Evolutionary conservation across 2,888 invertebrate species (phyloP).

Genomic region (Drosophila anceps): DNA sequence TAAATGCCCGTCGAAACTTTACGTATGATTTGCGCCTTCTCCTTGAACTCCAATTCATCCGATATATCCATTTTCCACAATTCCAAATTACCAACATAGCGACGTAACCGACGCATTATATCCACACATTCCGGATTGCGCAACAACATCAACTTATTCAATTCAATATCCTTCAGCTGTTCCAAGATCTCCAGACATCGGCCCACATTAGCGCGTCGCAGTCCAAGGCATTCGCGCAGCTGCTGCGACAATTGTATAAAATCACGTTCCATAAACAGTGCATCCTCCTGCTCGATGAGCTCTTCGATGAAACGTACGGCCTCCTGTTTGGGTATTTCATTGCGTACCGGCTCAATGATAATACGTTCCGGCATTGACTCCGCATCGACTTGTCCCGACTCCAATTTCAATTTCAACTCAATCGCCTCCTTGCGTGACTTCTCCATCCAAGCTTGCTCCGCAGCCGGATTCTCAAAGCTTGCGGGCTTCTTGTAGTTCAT

Average conservation of each 20-base stretch:
- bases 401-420: conserved; percentile 88
- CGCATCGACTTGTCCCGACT: conserved; percentile 87
- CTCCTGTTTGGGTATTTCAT: conserved; percentile 78
- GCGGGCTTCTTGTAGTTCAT: conserved; percentile 88
- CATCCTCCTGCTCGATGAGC: conserved; percentile 82
- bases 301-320: conserved; percentile 82
- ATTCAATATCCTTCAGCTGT: conserved; percentile 85
- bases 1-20: conserved; percentile 88
- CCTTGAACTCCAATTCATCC: conserved; percentile 88
- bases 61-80: conserved; percentile 89
- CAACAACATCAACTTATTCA: conserved; percentile 90
- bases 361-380: conserved; percentile 87
- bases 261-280: conserved; percentile 81
- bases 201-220: conserved; percentile 88
- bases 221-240: conserved; percentile 83
- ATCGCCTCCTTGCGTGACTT: conserved; percentile 88
- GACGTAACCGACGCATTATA: conserved; percentile 90
- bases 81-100: conserved; percentile 92
- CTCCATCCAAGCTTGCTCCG: conserved; percentile 88
- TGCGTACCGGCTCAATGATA: conserved; percentile 87
- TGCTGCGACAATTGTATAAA: conserved; percentile 82
- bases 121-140: conserved; percentile 93
- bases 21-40: conserved; percentile 90
- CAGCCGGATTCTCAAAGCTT: conserved; percentile 87
- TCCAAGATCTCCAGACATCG: conserved; percentile 90